Conservation (phyloP, 1,140 invertebrate genomes). For the Danaus melanippus region DNA sequence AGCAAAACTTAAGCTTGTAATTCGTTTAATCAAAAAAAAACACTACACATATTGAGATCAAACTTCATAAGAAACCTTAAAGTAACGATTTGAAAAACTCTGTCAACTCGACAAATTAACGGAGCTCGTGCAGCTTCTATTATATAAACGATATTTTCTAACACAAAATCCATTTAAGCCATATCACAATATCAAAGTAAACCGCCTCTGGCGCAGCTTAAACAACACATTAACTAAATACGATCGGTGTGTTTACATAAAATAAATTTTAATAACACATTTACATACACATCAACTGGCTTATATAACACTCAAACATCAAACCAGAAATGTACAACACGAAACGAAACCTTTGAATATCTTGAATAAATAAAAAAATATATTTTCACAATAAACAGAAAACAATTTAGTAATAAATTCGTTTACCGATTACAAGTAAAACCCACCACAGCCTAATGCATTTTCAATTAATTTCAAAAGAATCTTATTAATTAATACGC, state of each 20-base stretch:
- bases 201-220: constrained; percentile 51
- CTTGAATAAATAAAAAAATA: not conserved
- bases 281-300: too few relatives aligned
- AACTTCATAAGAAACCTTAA: not conserved
- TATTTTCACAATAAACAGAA: not conserved
- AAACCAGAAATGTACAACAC: not conserved
- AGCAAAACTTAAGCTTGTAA: constrained; percentile 5
- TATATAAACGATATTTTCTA: constrained; percentile 16
- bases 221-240: constrained; percentile 23
- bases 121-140: too few relatives aligned
- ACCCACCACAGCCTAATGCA: not conserved
- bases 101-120: too few relatives aligned
- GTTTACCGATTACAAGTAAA: not conserved
- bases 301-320: constrained; percentile 1
- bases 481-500: not conserved
- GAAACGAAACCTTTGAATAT: too few relatives aligned
- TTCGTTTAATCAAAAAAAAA: constrained; percentile 4
- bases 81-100: too few relatives aligned
- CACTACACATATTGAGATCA: not conserved
- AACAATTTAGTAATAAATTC: constrained; percentile 1
- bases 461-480: constrained; percentile 8
- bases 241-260: constrained; percentile 18
- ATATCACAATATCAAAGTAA: constrained; percentile 56
- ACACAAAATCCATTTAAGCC: constrained; percentile 37
- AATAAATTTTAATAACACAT: constrained; percentile 4